phyloP scores from a whole-genome alignment of 2,113 vertebrate genomes.

The Myotis lucifugus region DNA sequence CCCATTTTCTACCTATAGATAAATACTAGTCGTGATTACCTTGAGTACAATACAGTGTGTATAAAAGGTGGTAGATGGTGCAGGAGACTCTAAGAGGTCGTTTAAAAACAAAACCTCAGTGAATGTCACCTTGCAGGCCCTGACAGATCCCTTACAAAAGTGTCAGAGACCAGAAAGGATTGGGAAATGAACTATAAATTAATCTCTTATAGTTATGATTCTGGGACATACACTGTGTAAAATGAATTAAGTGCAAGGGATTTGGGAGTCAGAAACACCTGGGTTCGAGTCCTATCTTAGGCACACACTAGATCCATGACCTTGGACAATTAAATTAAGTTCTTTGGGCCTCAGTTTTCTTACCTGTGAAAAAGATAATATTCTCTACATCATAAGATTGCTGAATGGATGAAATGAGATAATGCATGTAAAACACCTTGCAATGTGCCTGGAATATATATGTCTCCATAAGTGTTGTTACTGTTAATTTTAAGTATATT shows the following conservation, averaged over 20 bases:
- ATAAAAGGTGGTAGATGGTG: constrained; percentile 39
- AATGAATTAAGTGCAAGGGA: not conserved
- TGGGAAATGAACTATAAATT: constrained; percentile 29
- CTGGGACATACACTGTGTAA: constrained; percentile 7
- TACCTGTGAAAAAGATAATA: not conserved
- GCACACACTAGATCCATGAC: not conserved
- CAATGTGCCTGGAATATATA: not conserved
- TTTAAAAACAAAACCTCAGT: constrained; percentile 48
- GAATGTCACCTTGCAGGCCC: constrained; percentile 45
- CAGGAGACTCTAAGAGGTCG: not conserved
- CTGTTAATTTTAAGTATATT: not conserved
- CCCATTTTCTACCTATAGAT: constrained; percentile 16
- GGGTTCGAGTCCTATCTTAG: not conserved
- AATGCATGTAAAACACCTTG: not conserved
- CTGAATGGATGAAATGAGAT: not conserved
- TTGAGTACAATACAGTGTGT: not conserved
- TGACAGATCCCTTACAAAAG: not conserved
- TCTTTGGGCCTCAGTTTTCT: not conserved
- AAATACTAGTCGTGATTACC: not conserved
- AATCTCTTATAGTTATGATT: not conserved
- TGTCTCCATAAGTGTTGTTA: not conserved
- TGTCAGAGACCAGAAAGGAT: not conserved
- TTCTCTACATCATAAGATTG: not conserved
- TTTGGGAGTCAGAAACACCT: not conserved
- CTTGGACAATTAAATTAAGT: not conserved